phyloP scores from a whole-genome alignment of 2,888 invertebrate genomes.

The Nomada fabriciana region DNA sequence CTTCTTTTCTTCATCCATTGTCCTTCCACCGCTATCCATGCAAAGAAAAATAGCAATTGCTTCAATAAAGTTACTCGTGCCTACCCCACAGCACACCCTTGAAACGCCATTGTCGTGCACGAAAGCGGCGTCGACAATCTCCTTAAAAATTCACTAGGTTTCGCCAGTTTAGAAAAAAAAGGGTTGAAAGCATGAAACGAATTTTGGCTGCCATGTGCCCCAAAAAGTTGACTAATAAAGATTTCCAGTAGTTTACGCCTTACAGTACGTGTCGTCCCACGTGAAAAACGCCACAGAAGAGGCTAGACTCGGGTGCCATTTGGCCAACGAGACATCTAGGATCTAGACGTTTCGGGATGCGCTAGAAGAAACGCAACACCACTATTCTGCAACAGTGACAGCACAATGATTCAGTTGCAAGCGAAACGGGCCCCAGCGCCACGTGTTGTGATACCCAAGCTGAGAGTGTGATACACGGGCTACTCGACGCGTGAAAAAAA shows the following conservation, averaged over 20 bases:
- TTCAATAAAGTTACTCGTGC: conserved; percentile 20
- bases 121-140: too few species aligned
- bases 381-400: conserved; percentile 41
- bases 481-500: conserved; percentile 35
- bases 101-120: too few species aligned
- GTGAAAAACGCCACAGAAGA: too few species aligned
- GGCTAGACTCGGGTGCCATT: background rate
- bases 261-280: too few species aligned
- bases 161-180: too few species aligned
- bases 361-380: conserved; percentile 41
- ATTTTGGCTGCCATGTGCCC: background rate
- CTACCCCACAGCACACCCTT: conserved; percentile 2
- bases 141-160: too few species aligned
- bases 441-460: conserved; percentile 48
- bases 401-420: conserved; percentile 39
- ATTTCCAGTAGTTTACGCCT: too few species aligned
- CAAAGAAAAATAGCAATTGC: conserved; percentile 25
- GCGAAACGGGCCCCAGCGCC: conserved; percentile 31
- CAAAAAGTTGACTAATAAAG: too few species aligned
- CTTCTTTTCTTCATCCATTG: conserved; percentile 30
- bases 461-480: conserved; percentile 39
- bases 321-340: background rate
- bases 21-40: background rate
- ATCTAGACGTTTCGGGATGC: too few species aligned
- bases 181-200: background rate